Base-by-base conservation (phyloP, 2,888 invertebrate genomes). In the Macrophya annulata region DNA sequence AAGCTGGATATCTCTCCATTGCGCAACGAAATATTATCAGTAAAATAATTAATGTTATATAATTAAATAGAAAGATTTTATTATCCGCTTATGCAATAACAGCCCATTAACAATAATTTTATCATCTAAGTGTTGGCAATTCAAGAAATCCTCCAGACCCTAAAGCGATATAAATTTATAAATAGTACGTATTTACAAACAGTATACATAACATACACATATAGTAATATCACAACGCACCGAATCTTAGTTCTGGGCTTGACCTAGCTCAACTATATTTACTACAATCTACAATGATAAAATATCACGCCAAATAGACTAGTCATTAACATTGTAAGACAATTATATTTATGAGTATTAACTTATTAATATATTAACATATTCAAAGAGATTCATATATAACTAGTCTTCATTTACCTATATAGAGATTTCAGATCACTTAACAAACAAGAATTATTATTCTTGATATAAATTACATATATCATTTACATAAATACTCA, bases 161-260 rank as follows among this genome's bases (percentile, higher is more conserved):
- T 25, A n/a, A 15, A 10, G 21, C 45, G 15, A 25, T 21, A 76
- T 31, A 76, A 8, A 21, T 31, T 51, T 31, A 31, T 77, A 37
- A 48, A 37, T 31, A 77, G 51, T 55, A 55, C 40, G 31, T 37
- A 51, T 5, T 77, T 45, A 40, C 45, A 74, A 45, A 77, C 77
- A 77, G 1, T 62, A 21, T 81, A 81, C 17, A 17, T 15, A 55
- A 55, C 15, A 59, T 62, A 51, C 17, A 79, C 8, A 21, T 59
- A 40, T 43, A 21, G 55, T 62, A 59, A 79, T 79, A 79, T 79
- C 79, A 79, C 79, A 79, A 21, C 8, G n/a, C 17, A 31, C 31
- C 1, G 10, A 59, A 59, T 79, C 43, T 59, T n/a, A 17, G 5
- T 15, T 40, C 59, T 40, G 59, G 62, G 59, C 79, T 59, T 59